phyloP scores from a whole-genome alignment of 92 coral and sea anemone species.

The Galaxea fascicularis region DNA sequence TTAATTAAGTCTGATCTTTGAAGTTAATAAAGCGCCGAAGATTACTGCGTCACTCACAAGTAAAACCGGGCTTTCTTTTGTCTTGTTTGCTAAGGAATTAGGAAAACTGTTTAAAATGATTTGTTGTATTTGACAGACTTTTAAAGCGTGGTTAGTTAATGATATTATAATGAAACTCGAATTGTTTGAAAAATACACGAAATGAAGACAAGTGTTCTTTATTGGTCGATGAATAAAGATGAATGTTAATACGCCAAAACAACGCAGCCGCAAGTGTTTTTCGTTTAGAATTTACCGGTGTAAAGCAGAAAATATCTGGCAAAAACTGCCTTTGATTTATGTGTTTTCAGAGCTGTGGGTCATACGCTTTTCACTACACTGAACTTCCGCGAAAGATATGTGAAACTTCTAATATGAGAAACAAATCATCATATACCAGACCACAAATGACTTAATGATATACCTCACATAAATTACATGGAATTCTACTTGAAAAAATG shows the following conservation, averaged over 20 bases:
- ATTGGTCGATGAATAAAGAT: not conserved
- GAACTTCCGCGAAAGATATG: not conserved
- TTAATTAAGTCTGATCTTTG: not conserved
- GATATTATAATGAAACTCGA: constrained; percentile 10
- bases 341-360: not conserved
- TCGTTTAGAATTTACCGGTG: too few species aligned
- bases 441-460: not conserved
- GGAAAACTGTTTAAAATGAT: not conserved
- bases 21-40: not conserved
- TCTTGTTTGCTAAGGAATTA: constrained; percentile 19
- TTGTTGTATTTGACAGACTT: constrained; percentile 22
- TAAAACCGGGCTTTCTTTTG: not conserved
- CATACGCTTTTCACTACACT: not conserved
- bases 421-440: not conserved
- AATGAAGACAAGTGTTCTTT: not conserved
- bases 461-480: too few species aligned
- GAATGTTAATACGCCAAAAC: not conserved
- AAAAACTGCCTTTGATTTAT: too few species aligned
- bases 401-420: too few species aligned
- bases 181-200: constrained; percentile 9
- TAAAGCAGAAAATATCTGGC: too few species aligned
- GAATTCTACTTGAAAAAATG: not conserved
- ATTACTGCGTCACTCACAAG: constrained; percentile 26
- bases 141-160: not conserved
- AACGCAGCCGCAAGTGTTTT: not conserved